A percentile compares a stretch with the other conserved stretches of the same genome.
Conservation (phyloP, 2,888 invertebrate species). For the Hylaea fasciaria region DNA sequence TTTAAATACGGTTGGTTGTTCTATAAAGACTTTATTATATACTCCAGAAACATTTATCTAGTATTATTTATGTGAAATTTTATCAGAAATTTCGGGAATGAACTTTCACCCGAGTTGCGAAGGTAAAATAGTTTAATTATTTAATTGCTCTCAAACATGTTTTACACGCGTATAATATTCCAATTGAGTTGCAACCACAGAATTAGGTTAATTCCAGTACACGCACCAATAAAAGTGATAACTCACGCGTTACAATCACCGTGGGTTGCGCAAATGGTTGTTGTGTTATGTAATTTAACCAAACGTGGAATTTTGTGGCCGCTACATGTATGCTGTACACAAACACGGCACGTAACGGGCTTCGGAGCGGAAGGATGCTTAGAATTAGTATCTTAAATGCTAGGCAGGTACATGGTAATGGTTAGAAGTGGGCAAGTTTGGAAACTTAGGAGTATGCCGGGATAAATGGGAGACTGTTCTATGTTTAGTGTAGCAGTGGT, state of each 20-base stretch:
- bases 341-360: conserved; percentile 44
- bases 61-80: too few species aligned
- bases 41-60: too few species aligned
- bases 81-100: too few species aligned
- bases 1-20: too few species aligned
- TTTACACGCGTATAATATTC: not conserved
- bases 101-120: too few species aligned
- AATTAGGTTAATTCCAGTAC: conserved; percentile 36
- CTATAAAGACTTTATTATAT: too few species aligned
- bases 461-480: conserved; percentile 10
- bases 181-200: conserved; percentile 3
- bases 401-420: conserved; percentile 23
- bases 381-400: conserved; percentile 42
- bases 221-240: conserved; percentile 40
- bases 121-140: too few species aligned
- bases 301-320: conserved; percentile 60
- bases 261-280: conserved; percentile 47
- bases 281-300: conserved; percentile 58
- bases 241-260: conserved; percentile 52
- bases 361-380: conserved; percentile 38
- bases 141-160: too few species aligned
- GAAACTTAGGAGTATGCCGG: conserved; percentile 10
- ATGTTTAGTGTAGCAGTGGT: conserved; percentile 2
- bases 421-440: conserved; percentile 16
- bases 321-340: conserved; percentile 54